These are phyloP conservation scores for Hemichromis elongatus DNA, from an alignment of 2,113 vertebrate genomes.

Conservation along the genomic window DNA sequence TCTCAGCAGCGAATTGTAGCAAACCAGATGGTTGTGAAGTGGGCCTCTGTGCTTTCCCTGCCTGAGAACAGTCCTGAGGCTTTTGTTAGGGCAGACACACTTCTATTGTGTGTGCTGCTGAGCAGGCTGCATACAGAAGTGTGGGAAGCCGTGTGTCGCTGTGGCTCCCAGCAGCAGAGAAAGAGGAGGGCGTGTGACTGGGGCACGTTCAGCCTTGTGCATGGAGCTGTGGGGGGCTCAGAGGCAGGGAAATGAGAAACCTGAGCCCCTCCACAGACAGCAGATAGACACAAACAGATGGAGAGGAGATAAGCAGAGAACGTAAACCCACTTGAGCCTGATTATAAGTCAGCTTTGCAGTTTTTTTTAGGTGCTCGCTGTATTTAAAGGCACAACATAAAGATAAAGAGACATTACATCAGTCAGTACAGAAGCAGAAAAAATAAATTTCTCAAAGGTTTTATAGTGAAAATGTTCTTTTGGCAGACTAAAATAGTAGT, in stretches of 20 bases:
- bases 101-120: constrained; percentile 58
- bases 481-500: neutral
- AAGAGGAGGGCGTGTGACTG: constrained; percentile 57
- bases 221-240: constrained; percentile 17
- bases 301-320: constrained; percentile 12
- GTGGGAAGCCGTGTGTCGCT: constrained; percentile 73
- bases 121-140: constrained; percentile 60
- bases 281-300: constrained; percentile 38
- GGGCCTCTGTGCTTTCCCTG: constrained; percentile 17
- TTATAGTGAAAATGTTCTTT: neutral
- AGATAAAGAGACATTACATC: neutral
- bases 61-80: constrained; percentile 54
- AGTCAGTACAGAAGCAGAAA: neutral
- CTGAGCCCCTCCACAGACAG: constrained; percentile 19
- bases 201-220: constrained; percentile 44
- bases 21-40: constrained; percentile 57
- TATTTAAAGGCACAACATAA: neutral
- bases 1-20: neutral
- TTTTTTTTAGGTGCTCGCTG: neutral
- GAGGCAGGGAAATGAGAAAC: constrained; percentile 17
- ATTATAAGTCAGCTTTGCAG: neutral
- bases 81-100: constrained; percentile 63
- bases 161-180: constrained; percentile 61
- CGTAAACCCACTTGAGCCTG: constrained; percentile 12
- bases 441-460: neutral